These are phyloP conservation scores for Ceyx margarethae DNA, from an alignment of 2,113 vertebrate species.

Conservation along the genomic window DNA sequence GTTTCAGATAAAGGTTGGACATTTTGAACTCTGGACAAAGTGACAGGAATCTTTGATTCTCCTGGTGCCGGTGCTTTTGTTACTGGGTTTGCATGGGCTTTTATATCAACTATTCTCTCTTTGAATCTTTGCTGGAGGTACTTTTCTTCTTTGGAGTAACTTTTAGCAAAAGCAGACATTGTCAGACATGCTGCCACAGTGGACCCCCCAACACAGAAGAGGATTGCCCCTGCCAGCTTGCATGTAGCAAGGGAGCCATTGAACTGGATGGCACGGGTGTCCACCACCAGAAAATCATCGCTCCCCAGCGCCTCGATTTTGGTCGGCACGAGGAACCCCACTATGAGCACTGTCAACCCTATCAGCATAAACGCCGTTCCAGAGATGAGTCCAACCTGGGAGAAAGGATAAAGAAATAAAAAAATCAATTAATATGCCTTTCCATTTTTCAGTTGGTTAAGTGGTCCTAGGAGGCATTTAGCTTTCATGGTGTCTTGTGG, in stretches of 20 bases:
- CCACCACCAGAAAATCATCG: conserved; percentile 89
- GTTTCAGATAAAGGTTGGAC: conserved; percentile 88
- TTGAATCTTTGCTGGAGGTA: conserved; percentile 93
- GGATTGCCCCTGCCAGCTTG: conserved; percentile 89
- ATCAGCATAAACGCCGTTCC: conserved; percentile 86
- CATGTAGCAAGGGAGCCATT: conserved; percentile 90
- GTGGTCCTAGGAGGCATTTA: background rate
- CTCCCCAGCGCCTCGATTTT: conserved; percentile 94
- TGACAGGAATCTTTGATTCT: conserved; percentile 91
- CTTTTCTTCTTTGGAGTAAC: conserved; percentile 91
- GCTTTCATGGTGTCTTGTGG: background rate
- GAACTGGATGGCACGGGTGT: conserved; percentile 85
- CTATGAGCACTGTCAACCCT: conserved; percentile 86
- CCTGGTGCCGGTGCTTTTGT: conserved; percentile 87
- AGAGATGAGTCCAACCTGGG: conserved; percentile 91
- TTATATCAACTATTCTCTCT: conserved; percentile 88
- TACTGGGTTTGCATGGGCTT: conserved; percentile 82
- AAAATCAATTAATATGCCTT: background rate
- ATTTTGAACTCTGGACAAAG: conserved; percentile 93
- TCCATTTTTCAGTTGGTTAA: background rate
- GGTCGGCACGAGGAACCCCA: conserved; percentile 88
- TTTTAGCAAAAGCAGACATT: conserved; percentile 88
- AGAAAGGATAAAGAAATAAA: background rate
- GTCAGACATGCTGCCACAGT: conserved; percentile 87
- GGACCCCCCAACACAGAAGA: conserved; percentile 91